A percentile compares a stretch with the other conserved stretches of the same genome.
These are phyloP conservation scores for Ceratothoa steindachneri DNA, from an alignment of 2,888 invertebrate genomes.

Conservation along the genomic window DNA sequence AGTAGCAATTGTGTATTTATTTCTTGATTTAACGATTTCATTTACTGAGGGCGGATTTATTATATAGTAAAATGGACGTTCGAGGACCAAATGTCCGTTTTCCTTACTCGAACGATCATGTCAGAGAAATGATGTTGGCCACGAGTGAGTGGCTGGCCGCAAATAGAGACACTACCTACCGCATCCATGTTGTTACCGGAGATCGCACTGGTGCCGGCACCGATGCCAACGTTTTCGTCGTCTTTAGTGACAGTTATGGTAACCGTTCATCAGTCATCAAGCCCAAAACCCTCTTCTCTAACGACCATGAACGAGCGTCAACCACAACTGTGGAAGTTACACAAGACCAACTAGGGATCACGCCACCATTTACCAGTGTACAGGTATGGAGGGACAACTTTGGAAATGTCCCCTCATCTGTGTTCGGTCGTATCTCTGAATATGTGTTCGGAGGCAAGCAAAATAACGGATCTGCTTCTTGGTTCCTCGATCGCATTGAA, in stretches of 20 bases:
- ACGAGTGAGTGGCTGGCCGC: neutral
- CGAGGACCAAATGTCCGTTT: too few relatives aligned
- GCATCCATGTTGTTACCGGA: slow-evolving; percentile 54
- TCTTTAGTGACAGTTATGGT: slow-evolving; percentile 51
- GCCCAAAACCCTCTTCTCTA: neutral
- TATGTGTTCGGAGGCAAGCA: neutral
- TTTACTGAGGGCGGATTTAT: too few relatives aligned
- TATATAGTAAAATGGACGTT: too few relatives aligned
- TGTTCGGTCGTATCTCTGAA: neutral
- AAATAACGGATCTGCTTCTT: slow-evolving; percentile 19
- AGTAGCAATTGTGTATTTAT: too few relatives aligned
- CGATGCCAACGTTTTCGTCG: slow-evolving; percentile 53
- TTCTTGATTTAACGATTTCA: too few relatives aligned
- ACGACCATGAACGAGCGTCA: neutral
- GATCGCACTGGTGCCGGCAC: slow-evolving; percentile 53
- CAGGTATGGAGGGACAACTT: neutral
- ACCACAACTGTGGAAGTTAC: neutral
- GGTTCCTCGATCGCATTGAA: slow-evolving; percentile 39
- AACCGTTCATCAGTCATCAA: neutral
- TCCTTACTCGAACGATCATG: neutral
- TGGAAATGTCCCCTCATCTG: neutral
- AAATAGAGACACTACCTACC: neutral
- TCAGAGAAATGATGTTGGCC: neutral
- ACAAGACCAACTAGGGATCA: neutral
- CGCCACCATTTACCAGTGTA: neutral